Base-by-base conservation (phyloP, 35 echinoderm and acorn worm genomes). In the Ophioderma brevispina region DNA sequence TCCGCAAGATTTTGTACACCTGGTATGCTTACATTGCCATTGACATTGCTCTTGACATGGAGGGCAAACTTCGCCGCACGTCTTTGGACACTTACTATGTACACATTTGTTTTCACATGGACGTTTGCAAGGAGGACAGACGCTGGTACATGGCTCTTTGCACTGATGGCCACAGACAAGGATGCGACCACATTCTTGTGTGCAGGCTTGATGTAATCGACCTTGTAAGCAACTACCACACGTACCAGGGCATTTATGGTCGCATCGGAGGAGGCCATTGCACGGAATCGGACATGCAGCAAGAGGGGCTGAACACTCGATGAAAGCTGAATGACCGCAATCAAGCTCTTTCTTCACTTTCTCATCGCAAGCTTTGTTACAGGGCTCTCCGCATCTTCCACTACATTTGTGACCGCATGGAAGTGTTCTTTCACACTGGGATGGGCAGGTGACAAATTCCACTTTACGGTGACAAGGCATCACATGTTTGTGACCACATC, bases 151-250 rank as follows among this genome's bases (percentile, higher is more conserved):
- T 17, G 23, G 81, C 25, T 78, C 63, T 21, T 82, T 37, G 78
- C 96, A 98, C 0, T 35, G 6, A 64, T 98, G 96, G 14, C 96
- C 96, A 91, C 96, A 98, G 5, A 94, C 92, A 64, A 98, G 77
- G 0, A 80, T 89, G 23, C 96, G 89, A 32, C 64, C 81, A 80
- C 96, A 98, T 43, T 77, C 81, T 17, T 77, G 13, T 34, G 6
- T 18, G 75, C 96, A 98, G 32, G 77, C 52, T 19, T 55, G 32
- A 88, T 99, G 91, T 35, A 78, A 34, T 0, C 92, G 86, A 19
- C 96, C 96, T 32, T 90, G 80, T 38, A 42, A 39, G 50, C 96
- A 98, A 13, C 49, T 41, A 14, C 89, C 89, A 80, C 96, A 98
- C 41, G 86, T 92, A 18, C 96, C 96, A 33, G 79, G 40, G 55